Percentiles rank a stretch among this genome's conserved stretches.
Conservation (phyloP, 2,113 vertebrate genomes). For the Leucosticte australis region DNA sequence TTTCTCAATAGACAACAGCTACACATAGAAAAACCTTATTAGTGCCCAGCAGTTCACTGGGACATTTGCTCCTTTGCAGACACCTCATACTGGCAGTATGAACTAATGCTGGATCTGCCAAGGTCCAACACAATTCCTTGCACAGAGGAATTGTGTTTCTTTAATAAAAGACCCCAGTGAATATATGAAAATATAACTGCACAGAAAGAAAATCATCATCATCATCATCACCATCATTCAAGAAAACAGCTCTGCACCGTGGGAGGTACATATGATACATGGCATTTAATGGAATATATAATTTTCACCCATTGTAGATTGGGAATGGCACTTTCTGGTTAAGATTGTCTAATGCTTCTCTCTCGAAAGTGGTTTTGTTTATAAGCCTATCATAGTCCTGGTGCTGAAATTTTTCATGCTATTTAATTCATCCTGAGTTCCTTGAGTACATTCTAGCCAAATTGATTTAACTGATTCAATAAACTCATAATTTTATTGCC, state of each 20-base stretch:
- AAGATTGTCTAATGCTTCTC: background rate
- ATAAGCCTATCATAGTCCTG: background rate
- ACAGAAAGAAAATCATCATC: background rate
- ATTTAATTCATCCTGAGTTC: background rate
- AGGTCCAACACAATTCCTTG: background rate
- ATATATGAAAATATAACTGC: background rate
- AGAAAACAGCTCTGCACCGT: background rate
- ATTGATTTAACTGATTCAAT: background rate
- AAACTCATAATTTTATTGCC: background rate
- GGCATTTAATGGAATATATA: background rate
- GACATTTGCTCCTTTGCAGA: background rate
- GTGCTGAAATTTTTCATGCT: background rate
- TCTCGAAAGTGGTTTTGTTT: background rate
- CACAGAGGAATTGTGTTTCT: background rate
- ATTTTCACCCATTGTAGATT: background rate
- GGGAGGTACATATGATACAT: rapidly evolving
- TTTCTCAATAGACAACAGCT: background rate
- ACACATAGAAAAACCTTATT: background rate
- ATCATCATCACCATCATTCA: background rate
- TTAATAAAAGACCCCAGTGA: background rate
- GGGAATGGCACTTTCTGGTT: background rate
- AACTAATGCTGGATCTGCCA: background rate
- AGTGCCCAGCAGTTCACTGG: background rate
- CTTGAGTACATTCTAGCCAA: background rate
- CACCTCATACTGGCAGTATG: background rate